Base-by-base conservation (phyloP, 2,113 vertebrate species). In the Bos taurus region DNA sequence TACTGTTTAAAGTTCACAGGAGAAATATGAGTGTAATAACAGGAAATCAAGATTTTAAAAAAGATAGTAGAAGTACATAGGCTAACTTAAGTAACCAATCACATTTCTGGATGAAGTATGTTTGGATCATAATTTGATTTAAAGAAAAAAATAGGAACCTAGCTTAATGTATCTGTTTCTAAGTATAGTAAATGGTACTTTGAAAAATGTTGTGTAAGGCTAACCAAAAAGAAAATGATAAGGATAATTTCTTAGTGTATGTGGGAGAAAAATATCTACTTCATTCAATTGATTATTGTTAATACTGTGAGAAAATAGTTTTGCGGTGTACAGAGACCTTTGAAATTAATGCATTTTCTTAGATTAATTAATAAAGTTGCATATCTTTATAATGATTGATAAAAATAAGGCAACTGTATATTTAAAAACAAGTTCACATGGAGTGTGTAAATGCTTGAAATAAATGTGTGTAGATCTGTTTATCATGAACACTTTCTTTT, bases 1-100 rank as follows among this genome's bases (percentile, higher is more conserved):
- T 93, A 97, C 98, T 92, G 90, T 98, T 96, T 98, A 97, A 96
- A 98, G 98, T 98, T 98, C 98, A 97, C 96, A 96, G 96, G 89
- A 97, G 90, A 97, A 98, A 97, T 91, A 96, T 59, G 90, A 97
- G 64, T 21, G 0, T 82, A 96, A 2, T 0, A 96, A 98, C 3
- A 97, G 98, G 98, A 98, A 98, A 97, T 1, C 3, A 98, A 98
- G 93, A 98, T 48, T 33, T 67, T 96, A 13, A 81, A 33, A 82
- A 97, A 95, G 98, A 96, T 96, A 97, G 86, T 33, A 88, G 77
- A 95, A 95, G 59, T 64, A 28, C 28, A 59, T 30, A 56, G 94
- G 95, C 87, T 93, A 95, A 59, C 62, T 90, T 88, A 84, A 96
- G 56, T 89, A 97, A 86, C 97, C 98, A 97, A 96, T 98, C 97